Evolutionary conservation across 2,113 vertebrate genomes (phyloP).

Genomic region (Equus przewalskii): DNA sequence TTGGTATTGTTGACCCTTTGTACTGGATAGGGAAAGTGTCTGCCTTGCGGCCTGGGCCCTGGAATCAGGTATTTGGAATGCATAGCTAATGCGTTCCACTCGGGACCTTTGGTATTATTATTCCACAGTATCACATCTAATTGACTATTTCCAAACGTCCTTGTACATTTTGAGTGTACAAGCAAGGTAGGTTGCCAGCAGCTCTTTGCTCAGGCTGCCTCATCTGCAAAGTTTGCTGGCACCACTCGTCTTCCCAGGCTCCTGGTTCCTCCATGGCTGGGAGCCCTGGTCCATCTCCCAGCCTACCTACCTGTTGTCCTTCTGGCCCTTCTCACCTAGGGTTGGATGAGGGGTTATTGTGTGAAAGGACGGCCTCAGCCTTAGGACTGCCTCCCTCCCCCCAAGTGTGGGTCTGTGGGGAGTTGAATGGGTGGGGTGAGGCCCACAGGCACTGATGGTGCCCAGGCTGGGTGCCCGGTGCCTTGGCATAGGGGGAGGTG

Average conservation of each 20-base stretch:
- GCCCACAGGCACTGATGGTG: neutral
- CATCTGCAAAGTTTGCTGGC: neutral
- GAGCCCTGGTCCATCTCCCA: neutral
- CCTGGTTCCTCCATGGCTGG: neutral
- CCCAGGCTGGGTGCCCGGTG: neutral
- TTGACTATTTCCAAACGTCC: conserved; percentile 86
- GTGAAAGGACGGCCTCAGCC: neutral
- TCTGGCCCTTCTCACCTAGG: neutral
- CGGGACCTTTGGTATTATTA: conserved; percentile 79
- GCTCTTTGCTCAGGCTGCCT: conserved; percentile 48
- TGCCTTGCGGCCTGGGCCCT: conserved; percentile 76
- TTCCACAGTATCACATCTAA: conserved; percentile 89
- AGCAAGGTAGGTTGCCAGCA: conserved; percentile 83
- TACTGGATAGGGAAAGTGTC: conserved; percentile 75
- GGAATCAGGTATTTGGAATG: conserved; percentile 87
- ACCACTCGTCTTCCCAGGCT: neutral
- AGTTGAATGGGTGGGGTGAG: neutral
- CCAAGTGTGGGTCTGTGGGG: neutral
- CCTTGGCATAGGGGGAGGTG: neutral
- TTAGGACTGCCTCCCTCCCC: neutral
- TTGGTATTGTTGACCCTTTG: conserved; percentile 85
- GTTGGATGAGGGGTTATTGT: neutral
- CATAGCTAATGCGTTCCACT: conserved; percentile 89
- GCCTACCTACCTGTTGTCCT: neutral
- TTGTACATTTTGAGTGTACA: conserved; percentile 85